Conservation (phyloP, 1,140 invertebrate genomes). For the Caenorhabditis inopinata region DNA sequence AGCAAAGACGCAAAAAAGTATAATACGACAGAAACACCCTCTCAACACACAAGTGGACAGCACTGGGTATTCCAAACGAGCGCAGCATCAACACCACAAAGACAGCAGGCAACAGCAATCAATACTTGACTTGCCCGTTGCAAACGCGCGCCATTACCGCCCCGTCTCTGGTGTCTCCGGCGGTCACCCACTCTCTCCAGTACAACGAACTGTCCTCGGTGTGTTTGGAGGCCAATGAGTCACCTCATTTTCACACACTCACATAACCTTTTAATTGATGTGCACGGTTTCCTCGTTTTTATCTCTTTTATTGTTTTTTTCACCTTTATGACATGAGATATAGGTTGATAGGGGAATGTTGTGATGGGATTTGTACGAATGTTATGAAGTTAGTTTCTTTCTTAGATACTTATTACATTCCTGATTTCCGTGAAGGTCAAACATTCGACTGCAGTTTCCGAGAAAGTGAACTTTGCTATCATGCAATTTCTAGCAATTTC, state of each 20-base stretch:
- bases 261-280: constrained; percentile 11
- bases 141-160: not conserved
- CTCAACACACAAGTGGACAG: not conserved
- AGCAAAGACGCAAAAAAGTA: not conserved
- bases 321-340: not conserved
- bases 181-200: not conserved
- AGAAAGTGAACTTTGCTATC: constrained; percentile 28
- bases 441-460: not conserved
- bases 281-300: not conserved
- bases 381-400: too few relatives aligned
- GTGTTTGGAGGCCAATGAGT: not conserved
- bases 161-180: not conserved
- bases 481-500: not conserved
- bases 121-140: not conserved
- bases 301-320: not conserved
- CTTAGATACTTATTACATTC: not conserved
- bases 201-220: not conserved
- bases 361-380: not conserved
- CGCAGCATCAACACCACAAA: not conserved
- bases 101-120: not conserved
- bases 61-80: constrained; percentile 5
- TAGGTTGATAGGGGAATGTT: not conserved
- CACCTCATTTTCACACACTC: constrained; percentile 16
- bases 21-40: constrained; percentile 29
- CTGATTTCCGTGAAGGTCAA: constrained; percentile 21